A percentile compares a stretch with the other conserved stretches of the same genome.
phyloP scores from a whole-genome alignment of 2,888 invertebrate species.

The Ormyrus labotus region DNA sequence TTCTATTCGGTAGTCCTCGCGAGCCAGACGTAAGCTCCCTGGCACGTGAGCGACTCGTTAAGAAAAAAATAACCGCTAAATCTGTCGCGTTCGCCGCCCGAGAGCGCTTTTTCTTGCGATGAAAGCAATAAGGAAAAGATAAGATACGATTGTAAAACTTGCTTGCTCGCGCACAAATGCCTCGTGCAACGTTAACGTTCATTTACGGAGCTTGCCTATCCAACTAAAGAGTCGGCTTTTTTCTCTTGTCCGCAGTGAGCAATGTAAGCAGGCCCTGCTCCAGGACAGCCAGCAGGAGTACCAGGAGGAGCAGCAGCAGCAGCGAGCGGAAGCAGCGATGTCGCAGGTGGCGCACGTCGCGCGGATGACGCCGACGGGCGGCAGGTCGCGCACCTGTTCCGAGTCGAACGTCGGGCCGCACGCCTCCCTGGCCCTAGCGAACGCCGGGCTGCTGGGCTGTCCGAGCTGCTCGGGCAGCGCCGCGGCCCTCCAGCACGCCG shows the following conservation, averaged over 20 bases:
- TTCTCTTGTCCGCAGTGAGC: conserved; percentile 66
- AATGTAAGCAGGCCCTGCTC: conserved; percentile 72
- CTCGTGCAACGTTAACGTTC: background rate
- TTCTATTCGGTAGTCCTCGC: conserved; percentile 2
- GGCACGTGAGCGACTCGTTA: too few relatives aligned
- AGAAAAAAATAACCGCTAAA: too few relatives aligned
- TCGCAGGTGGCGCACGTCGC: conserved; percentile 47
- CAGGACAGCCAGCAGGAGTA: conserved; percentile 61
- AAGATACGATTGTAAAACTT: conserved; percentile 32
- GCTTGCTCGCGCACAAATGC: background rate
- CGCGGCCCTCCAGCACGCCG: conserved; percentile 58
- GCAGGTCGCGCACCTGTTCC: conserved; percentile 70
- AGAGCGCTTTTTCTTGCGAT: background rate
- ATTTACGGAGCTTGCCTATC: too few relatives aligned
- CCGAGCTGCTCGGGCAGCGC: conserved; percentile 57
- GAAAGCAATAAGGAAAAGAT: conserved; percentile 39
- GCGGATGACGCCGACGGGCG: conserved; percentile 71
- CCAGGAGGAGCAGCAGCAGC: conserved; percentile 53
- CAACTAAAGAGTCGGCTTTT: background rate
- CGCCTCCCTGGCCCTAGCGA: conserved; percentile 45
- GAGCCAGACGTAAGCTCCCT: background rate
- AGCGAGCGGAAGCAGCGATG: conserved; percentile 33
- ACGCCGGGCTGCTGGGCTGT: conserved; percentile 44
- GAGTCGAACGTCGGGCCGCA: conserved; percentile 62
- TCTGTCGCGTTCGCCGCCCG: background rate